Evolutionary conservation across 2,113 vertebrate genomes (phyloP).

Genomic region (Echinops telfairi): DNA sequence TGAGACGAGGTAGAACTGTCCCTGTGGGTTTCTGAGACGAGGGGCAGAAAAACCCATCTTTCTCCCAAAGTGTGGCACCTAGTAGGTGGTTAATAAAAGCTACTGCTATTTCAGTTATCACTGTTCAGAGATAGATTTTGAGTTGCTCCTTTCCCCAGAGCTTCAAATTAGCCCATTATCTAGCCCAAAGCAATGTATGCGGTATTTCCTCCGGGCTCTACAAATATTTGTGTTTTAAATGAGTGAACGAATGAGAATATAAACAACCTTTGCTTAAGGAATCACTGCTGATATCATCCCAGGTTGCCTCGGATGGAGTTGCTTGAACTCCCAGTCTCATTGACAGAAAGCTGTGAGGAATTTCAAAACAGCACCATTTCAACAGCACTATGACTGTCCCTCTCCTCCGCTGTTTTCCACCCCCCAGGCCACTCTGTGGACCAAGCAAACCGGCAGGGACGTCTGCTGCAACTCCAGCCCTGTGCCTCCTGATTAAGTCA

Average conservation of each 20-base stretch:
- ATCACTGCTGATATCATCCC: neutral
- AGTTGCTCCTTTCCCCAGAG: neutral
- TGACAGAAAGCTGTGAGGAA: neutral
- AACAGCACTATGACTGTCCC: neutral
- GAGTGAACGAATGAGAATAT: neutral
- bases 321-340: neutral
- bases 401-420: neutral
- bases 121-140: neutral
- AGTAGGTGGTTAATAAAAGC: neutral
- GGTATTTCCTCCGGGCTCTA: neutral
- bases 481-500: neutral
- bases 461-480: neutral
- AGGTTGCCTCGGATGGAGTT: neutral
- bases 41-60: no score
- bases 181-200: no score
- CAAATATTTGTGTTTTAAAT: conserved; percentile 42
- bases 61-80: neutral
- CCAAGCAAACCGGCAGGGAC: neutral
- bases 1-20: no score
- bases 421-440: neutral
- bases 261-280: neutral
- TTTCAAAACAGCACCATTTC: neutral
- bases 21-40: no score
- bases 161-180: neutral
- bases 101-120: neutral